Base-by-base conservation (phyloP, 1,140 invertebrate genomes). In the Euschistus heros region DNA sequence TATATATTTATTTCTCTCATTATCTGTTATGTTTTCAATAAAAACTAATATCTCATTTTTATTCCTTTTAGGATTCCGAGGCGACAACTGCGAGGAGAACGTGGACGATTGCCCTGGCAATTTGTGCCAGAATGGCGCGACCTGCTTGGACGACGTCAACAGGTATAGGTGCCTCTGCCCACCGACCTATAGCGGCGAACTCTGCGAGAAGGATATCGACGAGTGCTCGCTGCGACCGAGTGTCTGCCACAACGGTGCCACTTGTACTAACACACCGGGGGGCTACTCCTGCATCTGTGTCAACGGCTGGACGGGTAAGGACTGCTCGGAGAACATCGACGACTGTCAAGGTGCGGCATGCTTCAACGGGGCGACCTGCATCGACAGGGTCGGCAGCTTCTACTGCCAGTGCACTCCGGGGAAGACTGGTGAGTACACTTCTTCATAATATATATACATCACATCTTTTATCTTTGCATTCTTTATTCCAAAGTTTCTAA, bases 231-330 rank as follows among this genome's bases (percentile, higher is more conserved):
- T 88, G 71, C 77, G 84, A 63, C 92, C 92, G 0, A 84, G 86
- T 54, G 85, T 93, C 0, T 97, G 94, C 71, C 89, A 93, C 76
- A 97, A 97, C 75, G 92, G 92, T 0, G 94, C 91, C 2, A 97
- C 93, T 2, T 97, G 94, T 73, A 93, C 89, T 33, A 97, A 97
- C 78, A 87, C 88, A 0, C 79, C 85, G 24, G 92, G 92, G 46
- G 87, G 90, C 7, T 97, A 89, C 77, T 89, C 89, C 1, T 98
- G 95, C 77, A 96, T 97, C 72, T 98, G 95, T 75, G 92, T 95
- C 33, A 96, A 94, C 73, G 93, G 93, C 18, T 96, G 92, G 91
- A 90, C 88, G 0, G 93, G 92, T 4, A 80, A 85, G 0, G 90
- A 95, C 72, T 97, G 94, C 75, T 89, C 88, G 18, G 83, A 88